Base-by-base conservation (phyloP, 2,113 vertebrate genomes). In the Telmatochromis sp. region DNA sequence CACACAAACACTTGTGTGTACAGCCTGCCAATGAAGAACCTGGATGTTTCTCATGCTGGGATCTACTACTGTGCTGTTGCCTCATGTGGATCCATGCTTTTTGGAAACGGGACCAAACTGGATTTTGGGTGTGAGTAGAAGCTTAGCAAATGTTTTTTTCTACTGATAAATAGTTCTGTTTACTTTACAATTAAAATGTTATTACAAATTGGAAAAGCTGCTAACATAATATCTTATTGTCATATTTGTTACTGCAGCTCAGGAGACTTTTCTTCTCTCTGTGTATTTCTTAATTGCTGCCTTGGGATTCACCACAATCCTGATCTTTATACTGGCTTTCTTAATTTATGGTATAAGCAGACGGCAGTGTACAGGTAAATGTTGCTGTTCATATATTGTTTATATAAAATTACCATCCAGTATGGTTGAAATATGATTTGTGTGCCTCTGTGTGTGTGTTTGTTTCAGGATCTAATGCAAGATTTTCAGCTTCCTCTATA, bases 1-100 rank as follows among this genome's bases (percentile, higher is more conserved):
- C 4, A 21, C 4, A 13, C 9, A 37, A n/a, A 65, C 37, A 93
- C 78, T 1, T 95, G 95, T 79, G 11, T 86, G 40, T 93, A 90
- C 81, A 87, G 65, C 11, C 23, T 94, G 14, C 71, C 78, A 2
- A 51, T 89, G 21, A 78, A 57, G 17, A 86, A 9, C 12, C 63
- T 91, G 68, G 42, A 40, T 31, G 2, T 3, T 3, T 58, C 73
- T 45, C 68, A 45, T 26, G 21, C 0, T 73, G 40, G 68, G 40
- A 45, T 26, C 21, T 73, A 73, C 14, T 86, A 88, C 75, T 94
- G 93, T 79, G 90, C 86, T 45, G 86, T 83, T 3, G 33, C 54
- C 7, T 83, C 81, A 14, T 92, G 91, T 87, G 91, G 90, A 58
- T 10, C n/a, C 28, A 42, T 83, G 4, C 28, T 83, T 47, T 79